A percentile compares a stretch with the other conserved stretches of the same genome.
These are phyloP conservation scores for Thereva unica DNA, from an alignment of 2,888 invertebrate species.

Conservation along the genomic window DNA sequence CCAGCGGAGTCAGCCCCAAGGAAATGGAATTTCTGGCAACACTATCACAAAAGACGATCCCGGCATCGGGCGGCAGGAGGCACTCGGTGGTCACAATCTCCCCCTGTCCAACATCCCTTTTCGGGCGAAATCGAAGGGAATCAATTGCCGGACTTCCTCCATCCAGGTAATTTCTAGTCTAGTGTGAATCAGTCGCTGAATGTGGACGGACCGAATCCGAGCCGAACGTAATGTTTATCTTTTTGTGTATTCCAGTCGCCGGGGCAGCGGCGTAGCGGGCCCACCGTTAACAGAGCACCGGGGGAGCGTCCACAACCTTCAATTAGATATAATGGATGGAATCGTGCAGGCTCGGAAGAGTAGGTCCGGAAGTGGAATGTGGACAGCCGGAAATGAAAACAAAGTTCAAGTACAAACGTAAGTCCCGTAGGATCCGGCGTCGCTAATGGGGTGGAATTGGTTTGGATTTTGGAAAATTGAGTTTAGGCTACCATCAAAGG, in stretches of 20 bases:
- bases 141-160: constrained; percentile 76
- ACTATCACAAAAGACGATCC: constrained; percentile 71
- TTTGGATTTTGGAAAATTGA: too few relatives aligned
- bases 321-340: constrained; percentile 87
- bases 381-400: constrained; percentile 61
- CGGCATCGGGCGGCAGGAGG: constrained; percentile 73
- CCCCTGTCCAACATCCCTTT: constrained; percentile 76
- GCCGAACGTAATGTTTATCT: constrained; percentile 3
- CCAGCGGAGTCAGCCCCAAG: constrained; percentile 71
- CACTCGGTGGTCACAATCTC: constrained; percentile 88
- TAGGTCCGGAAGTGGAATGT: constrained; percentile 65
- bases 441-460: constrained; percentile 4
- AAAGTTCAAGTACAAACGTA: constrained; percentile 57
- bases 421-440: constrained; percentile 37
- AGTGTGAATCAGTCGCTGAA: background rate
- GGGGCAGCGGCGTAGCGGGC: constrained; percentile 61
- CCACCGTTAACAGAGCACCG: constrained; percentile 73
- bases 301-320: constrained; percentile 81
- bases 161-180: constrained; percentile 52
- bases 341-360: constrained; percentile 77
- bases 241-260: constrained; percentile 48
- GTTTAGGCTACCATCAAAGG: too few relatives aligned
- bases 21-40: constrained; percentile 87
- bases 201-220: background rate
- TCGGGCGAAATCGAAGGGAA: constrained; percentile 79